phyloP scores from a whole-genome alignment of 2,888 invertebrate species.

The Nasonovia ribisnigri region DNA sequence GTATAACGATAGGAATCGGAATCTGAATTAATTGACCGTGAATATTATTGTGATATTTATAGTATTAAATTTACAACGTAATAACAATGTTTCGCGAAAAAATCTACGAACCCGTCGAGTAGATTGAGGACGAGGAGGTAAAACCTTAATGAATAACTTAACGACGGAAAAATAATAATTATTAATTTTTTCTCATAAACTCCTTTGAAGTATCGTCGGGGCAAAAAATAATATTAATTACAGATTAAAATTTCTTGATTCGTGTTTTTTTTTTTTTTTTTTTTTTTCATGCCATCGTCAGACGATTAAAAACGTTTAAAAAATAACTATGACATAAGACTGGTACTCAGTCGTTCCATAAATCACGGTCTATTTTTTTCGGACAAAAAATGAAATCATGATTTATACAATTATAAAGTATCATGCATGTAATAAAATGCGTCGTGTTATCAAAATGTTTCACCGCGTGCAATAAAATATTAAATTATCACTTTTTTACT shows the following conservation, averaged over 20 bases:
- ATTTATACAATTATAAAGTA: background rate
- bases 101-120: background rate
- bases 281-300: background rate
- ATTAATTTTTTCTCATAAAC: conserved; percentile 12
- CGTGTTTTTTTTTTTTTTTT: background rate
- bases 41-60: conserved; percentile 11
- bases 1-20: background rate
- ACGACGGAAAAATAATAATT: background rate
- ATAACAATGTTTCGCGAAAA: background rate
- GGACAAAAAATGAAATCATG: background rate
- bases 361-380: background rate
- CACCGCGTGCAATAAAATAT: background rate
- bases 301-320: background rate
- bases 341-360: background rate
- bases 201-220: background rate
- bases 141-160: background rate
- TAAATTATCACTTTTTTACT: background rate
- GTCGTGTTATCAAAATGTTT: background rate
- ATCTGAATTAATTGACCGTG: background rate
- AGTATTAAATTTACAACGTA: background rate
- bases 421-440: background rate
- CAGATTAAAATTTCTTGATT: background rate
- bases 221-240: background rate
- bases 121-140: background rate
- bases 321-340: background rate